Evolutionary conservation across 2,888 invertebrate genomes (phyloP), one percentile per base, ranked within the genome.

Genomic region (Troides helena): DNA sequence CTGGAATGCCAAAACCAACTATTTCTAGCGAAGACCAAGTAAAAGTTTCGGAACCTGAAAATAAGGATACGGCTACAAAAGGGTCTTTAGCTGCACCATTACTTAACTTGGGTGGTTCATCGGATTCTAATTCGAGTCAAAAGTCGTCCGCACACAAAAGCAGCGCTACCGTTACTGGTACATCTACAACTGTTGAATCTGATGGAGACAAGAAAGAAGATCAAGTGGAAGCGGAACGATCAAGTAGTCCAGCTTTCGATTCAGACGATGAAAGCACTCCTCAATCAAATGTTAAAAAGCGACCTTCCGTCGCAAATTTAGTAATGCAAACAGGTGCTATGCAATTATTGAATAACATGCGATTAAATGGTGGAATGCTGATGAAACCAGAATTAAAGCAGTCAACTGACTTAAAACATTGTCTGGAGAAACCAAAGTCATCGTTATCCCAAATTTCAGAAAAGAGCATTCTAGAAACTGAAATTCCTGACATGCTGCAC

Each of bases 241-340:
- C 98, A 0, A 98, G 98, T 80, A 98, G 98, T 83, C 95, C 98
- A 1, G 98, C 98, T 0, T 99, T 98, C 83, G 98, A 98, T 79
- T 98, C 98, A 0, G 98, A 99, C 82, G 98, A 98, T 73, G 98
- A 99, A 80, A 96, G 96, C 73, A 95, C 95, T 0, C 93, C 94
- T 0, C 94, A 94, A 73, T 88, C 93, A 0, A 93, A 93, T 69
- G 78, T 91, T 0, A 94, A 94, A 73, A 95, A 95, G 80, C 90
- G 95, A 61, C 94, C 95, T 0, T 95, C 95, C 0, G 92, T 95
- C 12, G 95, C 95, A 0, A 96, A 95, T 61, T 91, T 96, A 72
- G 94, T 96, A 0, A 94, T 95, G 77, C 95, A 96, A 81, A 94
- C 95, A 2, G 95, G 95, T 75, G 89, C 90, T 67, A 76, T 93